Percentiles rank a stretch among this genome's conserved stretches.
Evolutionary conservation across 2,888 invertebrate species (phyloP).

Genomic region (Melanophora roralis): DNA sequence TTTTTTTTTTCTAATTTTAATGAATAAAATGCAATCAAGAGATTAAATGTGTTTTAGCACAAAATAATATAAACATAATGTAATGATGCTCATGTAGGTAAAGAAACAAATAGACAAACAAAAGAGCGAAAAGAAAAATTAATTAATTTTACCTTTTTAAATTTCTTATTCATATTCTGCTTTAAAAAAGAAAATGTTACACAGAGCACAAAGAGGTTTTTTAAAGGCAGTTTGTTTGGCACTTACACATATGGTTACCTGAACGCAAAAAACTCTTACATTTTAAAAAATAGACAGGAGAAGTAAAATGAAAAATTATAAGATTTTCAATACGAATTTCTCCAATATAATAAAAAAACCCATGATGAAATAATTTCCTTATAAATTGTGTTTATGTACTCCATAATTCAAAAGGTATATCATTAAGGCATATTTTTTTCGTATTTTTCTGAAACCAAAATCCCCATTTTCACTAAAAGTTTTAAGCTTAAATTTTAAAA

Average conservation of each 20-base stretch:
- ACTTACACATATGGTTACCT: conserved; percentile 3
- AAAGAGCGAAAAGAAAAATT: conserved; percentile 36
- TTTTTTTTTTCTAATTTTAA: conserved; percentile 58
- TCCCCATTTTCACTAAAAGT: no score
- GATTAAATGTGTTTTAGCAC: conserved; percentile 61
- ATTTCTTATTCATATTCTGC: conserved; percentile 53
- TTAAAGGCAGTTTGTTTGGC: neutral
- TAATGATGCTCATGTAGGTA: conserved; percentile 4
- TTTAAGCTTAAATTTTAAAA: no score
- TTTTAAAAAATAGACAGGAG: conserved; percentile 3
- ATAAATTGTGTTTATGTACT: no score
- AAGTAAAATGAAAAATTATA: no score
- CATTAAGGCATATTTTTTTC: no score
- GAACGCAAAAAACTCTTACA: conserved; percentile 12
- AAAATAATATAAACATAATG: conserved; percentile 58
- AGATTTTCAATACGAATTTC: no score
- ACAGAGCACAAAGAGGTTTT: conserved; percentile 16
- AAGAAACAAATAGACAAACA: conserved; percentile 27
- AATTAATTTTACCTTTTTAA: conserved; percentile 57
- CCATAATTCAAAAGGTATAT: no score
- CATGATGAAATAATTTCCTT: no score
- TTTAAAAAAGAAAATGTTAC: conserved; percentile 5
- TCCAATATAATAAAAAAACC: no score
- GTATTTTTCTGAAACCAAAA: no score
- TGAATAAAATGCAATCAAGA: conserved; percentile 62